Evolutionary conservation across 2,113 vertebrate genomes (phyloP).

Genomic region (Melanerpes aurifrons): DNA sequence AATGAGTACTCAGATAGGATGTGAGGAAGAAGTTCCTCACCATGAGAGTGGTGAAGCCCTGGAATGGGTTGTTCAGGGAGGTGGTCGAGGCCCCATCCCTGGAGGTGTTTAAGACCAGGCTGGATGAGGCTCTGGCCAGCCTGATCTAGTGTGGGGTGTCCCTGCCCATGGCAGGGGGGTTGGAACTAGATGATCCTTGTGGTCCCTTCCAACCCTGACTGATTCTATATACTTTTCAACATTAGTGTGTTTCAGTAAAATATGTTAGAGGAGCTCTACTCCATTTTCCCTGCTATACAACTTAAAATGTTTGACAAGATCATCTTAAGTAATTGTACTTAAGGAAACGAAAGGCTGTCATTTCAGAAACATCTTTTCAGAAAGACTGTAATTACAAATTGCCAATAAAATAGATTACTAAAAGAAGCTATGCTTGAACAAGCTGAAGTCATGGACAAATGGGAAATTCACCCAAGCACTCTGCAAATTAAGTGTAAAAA

Average conservation of each 20-base stretch:
- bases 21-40: no score
- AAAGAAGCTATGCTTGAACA: neutral
- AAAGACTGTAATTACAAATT: neutral
- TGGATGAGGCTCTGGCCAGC: no score
- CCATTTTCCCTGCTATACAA: rapidly evolving
- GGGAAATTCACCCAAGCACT: neutral
- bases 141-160: no score
- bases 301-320: neutral
- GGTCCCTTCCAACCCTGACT: no score
- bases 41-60: no score
- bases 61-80: no score
- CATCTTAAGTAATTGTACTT: neutral
- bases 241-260: neutral
- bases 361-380: neutral
- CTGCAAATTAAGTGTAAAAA: neutral
- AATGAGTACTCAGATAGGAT: neutral
- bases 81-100: no score
- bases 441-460: neutral
- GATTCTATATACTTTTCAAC: neutral
- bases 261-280: neutral
- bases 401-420: neutral
- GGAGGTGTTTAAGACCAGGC: no score
- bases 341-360: neutral
- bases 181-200: no score
- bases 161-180: no score